Conservation (phyloP, 2,113 vertebrate genomes). For the Toxostoma redivivum region DNA sequence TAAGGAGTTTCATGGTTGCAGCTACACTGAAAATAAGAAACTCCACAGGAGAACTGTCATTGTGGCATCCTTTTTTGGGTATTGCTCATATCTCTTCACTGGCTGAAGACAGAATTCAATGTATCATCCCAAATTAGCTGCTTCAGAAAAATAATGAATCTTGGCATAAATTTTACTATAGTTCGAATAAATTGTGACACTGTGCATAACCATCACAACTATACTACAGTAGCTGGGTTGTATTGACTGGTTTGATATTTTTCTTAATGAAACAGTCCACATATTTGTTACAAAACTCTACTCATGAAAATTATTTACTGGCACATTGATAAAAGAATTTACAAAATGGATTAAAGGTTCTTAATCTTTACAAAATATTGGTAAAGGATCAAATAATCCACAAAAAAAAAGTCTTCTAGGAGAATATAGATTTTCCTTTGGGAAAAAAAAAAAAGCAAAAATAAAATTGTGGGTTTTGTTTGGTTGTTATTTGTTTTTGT, state of each 20-base stretch:
- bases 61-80: neutral
- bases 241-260: neutral
- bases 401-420: too few relatives aligned
- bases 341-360: neutral
- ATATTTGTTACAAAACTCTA: neutral
- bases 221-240: neutral
- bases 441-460: neutral
- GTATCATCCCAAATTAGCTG: neutral
- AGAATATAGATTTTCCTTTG: neutral
- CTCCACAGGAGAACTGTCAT: neutral
- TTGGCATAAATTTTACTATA: neutral
- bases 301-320: neutral
- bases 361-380: neutral
- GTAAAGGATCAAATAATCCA: neutral
- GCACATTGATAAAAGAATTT: neutral
- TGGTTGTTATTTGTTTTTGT: neutral
- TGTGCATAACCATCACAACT: neutral
- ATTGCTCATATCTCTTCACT: neutral
- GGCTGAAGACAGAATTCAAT: neutral
- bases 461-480: rapidly evolving
- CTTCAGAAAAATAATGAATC: neutral
- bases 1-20: neutral
- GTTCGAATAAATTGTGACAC: neutral
- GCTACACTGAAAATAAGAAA: neutral
- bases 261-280: neutral